Conservation (phyloP, 2,888 invertebrate genomes). For the Bhutanitis thaidina region DNA sequence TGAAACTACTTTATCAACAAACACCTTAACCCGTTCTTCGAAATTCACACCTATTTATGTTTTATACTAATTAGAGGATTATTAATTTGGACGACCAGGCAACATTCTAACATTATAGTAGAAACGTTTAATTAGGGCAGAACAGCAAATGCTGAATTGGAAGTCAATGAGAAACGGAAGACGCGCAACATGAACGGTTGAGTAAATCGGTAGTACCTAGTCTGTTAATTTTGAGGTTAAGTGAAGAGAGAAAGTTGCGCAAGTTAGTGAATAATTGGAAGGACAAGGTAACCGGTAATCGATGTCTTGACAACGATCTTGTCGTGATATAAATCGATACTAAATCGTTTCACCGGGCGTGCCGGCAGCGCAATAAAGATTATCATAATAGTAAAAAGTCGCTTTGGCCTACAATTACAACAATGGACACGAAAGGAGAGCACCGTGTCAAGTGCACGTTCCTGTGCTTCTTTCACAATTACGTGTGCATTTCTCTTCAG, state of each 20-base stretch:
- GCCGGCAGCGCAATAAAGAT: slow-evolving; percentile 2
- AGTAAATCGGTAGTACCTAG: too few relatives aligned
- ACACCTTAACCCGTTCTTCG: too few relatives aligned
- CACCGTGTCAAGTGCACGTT: slow-evolving; percentile 27
- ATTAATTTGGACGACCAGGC: too few relatives aligned
- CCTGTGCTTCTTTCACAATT: too few relatives aligned
- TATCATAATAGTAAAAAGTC: slow-evolving; percentile 6
- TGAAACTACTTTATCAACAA: too few relatives aligned
- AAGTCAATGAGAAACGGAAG: too few relatives aligned
- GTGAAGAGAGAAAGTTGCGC: slow-evolving; percentile 1
- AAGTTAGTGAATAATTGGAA: slow-evolving; percentile 8
- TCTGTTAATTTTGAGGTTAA: slow-evolving; percentile 5
- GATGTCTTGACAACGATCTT: slow-evolving; percentile 1
- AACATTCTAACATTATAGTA: too few relatives aligned
- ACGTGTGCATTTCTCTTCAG: too few relatives aligned
- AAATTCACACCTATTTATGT: too few relatives aligned
- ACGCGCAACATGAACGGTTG: too few relatives aligned
- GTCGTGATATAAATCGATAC: slow-evolving; percentile 4
- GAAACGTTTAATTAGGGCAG: too few relatives aligned
- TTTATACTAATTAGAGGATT: too few relatives aligned
- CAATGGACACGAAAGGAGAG: slow-evolving; percentile 22
- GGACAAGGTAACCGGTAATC: slow-evolving; percentile 15
- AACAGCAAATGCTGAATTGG: not conserved
- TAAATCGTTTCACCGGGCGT: not conserved
- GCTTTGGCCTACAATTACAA: slow-evolving; percentile 17